Base-by-base conservation (phyloP, 2,797 vertebrate genomes). In the Chrysocyon brachyurus region DNA sequence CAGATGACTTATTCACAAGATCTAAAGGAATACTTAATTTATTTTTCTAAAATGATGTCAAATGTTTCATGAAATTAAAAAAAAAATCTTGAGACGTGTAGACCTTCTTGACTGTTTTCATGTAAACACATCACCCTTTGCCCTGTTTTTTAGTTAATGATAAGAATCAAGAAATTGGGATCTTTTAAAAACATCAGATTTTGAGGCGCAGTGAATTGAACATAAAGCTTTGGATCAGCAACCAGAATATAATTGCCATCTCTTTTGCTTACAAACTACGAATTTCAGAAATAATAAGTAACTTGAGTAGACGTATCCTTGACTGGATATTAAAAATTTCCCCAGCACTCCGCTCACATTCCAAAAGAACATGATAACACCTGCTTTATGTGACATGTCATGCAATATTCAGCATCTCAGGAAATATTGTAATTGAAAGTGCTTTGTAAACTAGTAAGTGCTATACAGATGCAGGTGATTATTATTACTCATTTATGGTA, bases 41-140 rank as follows among this genome's bases (percentile, higher is more conserved):
- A 1, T 75, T 78, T 90, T 36, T 77, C 36, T 7, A 64, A 79
- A 3, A 49, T 28, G 21, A 24, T 49, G 17, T 1, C 21, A 68
- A 90, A 78, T 4, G n/a, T 49, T 89, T 91, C n/a, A 90, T 83
- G 66, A 72, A 90, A 87, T 94, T n/a, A 46, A 28, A 97, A 90
- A 83, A 6, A 28, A 28, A 57, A 57, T 82, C 28, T 40, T 21
- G 21, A 90, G 12, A 46, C 2, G 81, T 54, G 28, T 1, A 92
- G 36, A 87, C 24, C 3, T 72, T 90, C 24, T 78, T 36, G 7
- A 94, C 54, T 14, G 36, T 9, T 77, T 19, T 26, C 78, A 73
- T 21, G 15, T 57, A 83, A 94, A 94, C 19, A 22, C 2, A 46
- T 36, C 12, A 26, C 0, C 33, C 52, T 96, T 85, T 10, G 26